These are phyloP conservation scores for Morpho helenor DNA, from an alignment of 2,888 invertebrate species.

Conservation along the genomic window DNA sequence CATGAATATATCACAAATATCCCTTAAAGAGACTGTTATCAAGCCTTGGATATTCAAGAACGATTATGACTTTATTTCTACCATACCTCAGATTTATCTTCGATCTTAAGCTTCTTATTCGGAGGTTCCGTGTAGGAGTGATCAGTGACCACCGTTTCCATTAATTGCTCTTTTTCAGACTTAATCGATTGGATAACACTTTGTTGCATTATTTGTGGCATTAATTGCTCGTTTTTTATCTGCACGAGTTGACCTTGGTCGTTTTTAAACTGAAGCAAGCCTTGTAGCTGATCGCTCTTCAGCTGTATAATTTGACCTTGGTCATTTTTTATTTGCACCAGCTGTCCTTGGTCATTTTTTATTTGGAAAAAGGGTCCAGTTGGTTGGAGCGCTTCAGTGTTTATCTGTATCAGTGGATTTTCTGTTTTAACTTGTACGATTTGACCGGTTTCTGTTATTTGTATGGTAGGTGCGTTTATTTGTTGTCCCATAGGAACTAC, in stretches of 20 bases:
- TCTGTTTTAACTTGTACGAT: slow-evolving; percentile 69
- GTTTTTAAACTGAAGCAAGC: slow-evolving; percentile 55
- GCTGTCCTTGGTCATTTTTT: slow-evolving; percentile 68
- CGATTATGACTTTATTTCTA: too few relatives aligned
- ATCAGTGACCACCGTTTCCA: slow-evolving; percentile 50
- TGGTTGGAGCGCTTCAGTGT: slow-evolving; percentile 44
- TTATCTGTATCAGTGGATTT: slow-evolving; percentile 55
- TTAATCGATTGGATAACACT: slow-evolving; percentile 29
- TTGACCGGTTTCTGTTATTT: slow-evolving; percentile 71
- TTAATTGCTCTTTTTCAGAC: slow-evolving; percentile 47
- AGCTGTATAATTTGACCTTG: slow-evolving; percentile 69
- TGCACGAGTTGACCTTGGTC: slow-evolving; percentile 57
- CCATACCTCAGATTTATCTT: slow-evolving; percentile 57
- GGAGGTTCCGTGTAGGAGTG: slow-evolving; percentile 68
- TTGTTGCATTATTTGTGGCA: slow-evolving; percentile 28
- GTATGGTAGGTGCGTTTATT: slow-evolving; percentile 69
- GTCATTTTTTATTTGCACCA: slow-evolving; percentile 66
- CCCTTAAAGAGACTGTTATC: not conserved
- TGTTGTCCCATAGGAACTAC: slow-evolving; percentile 68
- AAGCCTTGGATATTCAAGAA: not conserved
- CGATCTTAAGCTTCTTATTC: slow-evolving; percentile 55
- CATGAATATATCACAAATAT: not conserved
- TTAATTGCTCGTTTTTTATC: slow-evolving; percentile 37
- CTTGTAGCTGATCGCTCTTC: slow-evolving; percentile 59
- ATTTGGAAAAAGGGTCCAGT: slow-evolving; percentile 61